Base-by-base conservation (phyloP, 2,888 invertebrate genomes). In the Pyrrhosoma nymphula region DNA sequence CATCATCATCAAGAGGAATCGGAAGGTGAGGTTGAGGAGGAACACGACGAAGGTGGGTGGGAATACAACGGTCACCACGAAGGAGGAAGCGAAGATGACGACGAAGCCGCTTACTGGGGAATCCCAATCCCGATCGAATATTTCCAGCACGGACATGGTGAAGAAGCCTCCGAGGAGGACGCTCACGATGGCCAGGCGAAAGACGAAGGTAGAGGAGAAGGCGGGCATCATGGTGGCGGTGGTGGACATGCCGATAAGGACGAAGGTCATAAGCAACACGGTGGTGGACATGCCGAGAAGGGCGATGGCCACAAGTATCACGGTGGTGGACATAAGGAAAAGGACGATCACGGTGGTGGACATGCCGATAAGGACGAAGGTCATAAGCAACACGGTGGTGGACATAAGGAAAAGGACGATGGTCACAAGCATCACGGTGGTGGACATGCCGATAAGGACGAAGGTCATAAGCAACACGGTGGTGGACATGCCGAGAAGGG, bases 71-170 rank as follows among this genome's bases (percentile, higher is more conserved):
- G n/a, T 2, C 69, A 93, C 18, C 20, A 23, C 10, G 90, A 56
- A 35, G 93, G 93, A 47, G 82, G 35, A 82, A 82, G 18, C 35
- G 82, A 82, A 0, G 63, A 69, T 14, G 93, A 93, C 2, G 93
- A 47, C 0, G 93, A 75, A 69, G 75, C 26, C n/a, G 69, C 47
- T 4, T 93, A 93, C 23, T 93, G 93, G 93, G 93, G 69, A 23
- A 91, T 63, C 20, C 60, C 60, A 20, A 30, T 63, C 39, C 93
- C 93, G 12, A 30, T 16, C 8, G n/a, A 93, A 26, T 69, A 69
- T 20, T 69, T 69, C 30, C 69, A 75, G 63, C 93, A 93, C 47
- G 69, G n/a, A 47, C 89, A 56, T 14, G 69, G n/a, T 2, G 93
- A 69, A 93, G 69, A 69, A 2, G 93, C 20, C 14, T n/a, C 47